Evolutionary conservation across 2,113 vertebrate genomes (phyloP), one percentile per base, ranked within the genome.

Genomic region (Mobula birostris): DNA sequence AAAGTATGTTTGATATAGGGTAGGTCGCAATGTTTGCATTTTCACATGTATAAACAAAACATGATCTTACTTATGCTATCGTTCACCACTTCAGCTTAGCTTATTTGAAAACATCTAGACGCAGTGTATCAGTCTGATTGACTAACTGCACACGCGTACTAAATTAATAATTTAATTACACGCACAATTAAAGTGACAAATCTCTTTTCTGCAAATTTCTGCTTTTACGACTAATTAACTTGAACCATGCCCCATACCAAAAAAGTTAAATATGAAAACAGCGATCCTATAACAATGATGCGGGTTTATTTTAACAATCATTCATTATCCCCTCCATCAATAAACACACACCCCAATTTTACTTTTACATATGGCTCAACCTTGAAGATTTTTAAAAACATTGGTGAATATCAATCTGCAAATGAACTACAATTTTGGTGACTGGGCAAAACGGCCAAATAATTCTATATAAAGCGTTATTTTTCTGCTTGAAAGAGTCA

Each of bases 101-200:
- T 32, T 70, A 7, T 92, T 92, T 27, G 68, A 24, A 70, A 92
- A 92, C 66, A 92, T 21, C 90, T 70, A 72, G 5, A 70, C 66
- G 32, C 17, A 72, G 36, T 17, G 17, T 74, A 70, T 40, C 32
- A 24, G 66, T 24, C 36, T 56, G 80, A 83, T 83, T 83, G 19
- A 48, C 48, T 6, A 24, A 36, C 32, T 72, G 15, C 90, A 36
- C 21, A 68, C 36, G 66, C 36, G 68, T 72, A 74, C 70, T 14
- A 93, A 74, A 93, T 74, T 74, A 93, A 93, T 93, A 1, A 72
- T 14, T 93, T 93, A 74, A 93, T 76, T 93, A 93, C 70, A 93
- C 70, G 36, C 70, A 56, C 70, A 93, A 72, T 93, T 72, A 74
- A 92, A 92, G 68, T 14, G 90, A 74, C 90, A 93, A 70, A 72